phyloP scores from a whole-genome alignment of 2,113 vertebrate genomes.

The Pithys albifrons region DNA sequence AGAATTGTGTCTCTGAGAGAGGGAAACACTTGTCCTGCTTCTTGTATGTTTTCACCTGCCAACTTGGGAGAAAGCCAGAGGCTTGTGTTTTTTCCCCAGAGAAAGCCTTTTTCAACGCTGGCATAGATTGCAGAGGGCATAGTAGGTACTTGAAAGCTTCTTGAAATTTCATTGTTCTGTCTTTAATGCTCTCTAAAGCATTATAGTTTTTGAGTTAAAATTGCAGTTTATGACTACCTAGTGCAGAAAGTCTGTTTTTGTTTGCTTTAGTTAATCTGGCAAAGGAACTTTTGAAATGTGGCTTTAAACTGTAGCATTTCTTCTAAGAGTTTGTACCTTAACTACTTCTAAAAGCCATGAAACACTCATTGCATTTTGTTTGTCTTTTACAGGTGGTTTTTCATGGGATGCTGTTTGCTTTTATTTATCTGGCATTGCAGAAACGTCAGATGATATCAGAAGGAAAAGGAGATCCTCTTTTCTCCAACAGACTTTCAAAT shows the following conservation, averaged over 20 bases:
- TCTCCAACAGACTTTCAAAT: constrained; percentile 88
- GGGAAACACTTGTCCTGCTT: background rate
- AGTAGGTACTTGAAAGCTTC: background rate
- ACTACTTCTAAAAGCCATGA: background rate
- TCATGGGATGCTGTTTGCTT: constrained; percentile 94
- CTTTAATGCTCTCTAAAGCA: background rate
- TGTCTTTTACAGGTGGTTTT: constrained; percentile 85
- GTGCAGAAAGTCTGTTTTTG: background rate
- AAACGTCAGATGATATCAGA: constrained; percentile 89
- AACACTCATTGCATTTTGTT: background rate
- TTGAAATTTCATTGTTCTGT: background rate
- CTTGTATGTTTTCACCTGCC: background rate
- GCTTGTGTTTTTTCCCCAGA: background rate
- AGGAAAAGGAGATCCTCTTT: constrained; percentile 91
- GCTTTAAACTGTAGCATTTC: background rate
- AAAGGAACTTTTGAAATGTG: background rate
- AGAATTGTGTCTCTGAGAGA: background rate
- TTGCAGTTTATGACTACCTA: background rate
- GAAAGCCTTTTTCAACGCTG: background rate
- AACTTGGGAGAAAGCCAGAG: background rate
- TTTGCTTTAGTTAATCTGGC: background rate
- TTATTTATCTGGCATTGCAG: constrained; percentile 92
- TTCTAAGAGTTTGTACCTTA: background rate
- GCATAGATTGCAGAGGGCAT: background rate
- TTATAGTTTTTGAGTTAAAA: background rate